phyloP scores from a whole-genome alignment of 2,113 vertebrate genomes.

The Chelonoidis abingdonii region DNA sequence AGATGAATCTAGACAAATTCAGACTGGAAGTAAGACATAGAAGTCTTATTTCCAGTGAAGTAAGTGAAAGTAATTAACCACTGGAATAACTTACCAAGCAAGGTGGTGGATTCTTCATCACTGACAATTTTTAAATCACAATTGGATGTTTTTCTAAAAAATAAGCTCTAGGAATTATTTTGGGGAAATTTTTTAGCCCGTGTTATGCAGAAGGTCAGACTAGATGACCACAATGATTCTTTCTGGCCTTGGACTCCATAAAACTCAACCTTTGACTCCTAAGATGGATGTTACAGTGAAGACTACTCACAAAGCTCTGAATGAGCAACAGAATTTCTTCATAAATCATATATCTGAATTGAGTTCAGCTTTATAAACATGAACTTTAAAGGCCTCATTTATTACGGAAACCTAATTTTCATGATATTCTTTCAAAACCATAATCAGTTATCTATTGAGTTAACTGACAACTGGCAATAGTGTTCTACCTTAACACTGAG shows the following conservation, averaged over 20 bases:
- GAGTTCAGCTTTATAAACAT: constrained; percentile 10
- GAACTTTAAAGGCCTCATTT: constrained; percentile 20
- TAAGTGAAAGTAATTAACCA: not conserved
- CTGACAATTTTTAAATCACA: not conserved
- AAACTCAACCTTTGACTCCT: constrained; percentile 49
- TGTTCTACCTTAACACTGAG: not conserved
- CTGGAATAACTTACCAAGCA: not conserved
- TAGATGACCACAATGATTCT: not conserved
- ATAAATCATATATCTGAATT: not conserved
- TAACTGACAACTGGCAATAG: not conserved
- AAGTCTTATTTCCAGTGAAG: too few relatives aligned
- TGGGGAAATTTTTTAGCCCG: not conserved
- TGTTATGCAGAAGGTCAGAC: not conserved
- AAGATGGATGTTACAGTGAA: constrained; percentile 22
- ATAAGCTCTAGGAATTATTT: not conserved
- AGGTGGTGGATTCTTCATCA: not conserved
- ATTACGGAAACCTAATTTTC: not conserved
- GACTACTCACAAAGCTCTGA: constrained; percentile 46
- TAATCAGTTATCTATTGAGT: not conserved
- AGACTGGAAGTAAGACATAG: not conserved
- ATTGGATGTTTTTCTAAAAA: not conserved
- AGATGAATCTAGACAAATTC: not conserved
- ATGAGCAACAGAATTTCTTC: not conserved
- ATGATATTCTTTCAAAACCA: constrained; percentile 27
- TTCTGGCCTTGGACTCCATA: not conserved